Evolutionary conservation across 2,888 invertebrate species (phyloP).

Genomic region (Cylindroiulus punctatus): DNA sequence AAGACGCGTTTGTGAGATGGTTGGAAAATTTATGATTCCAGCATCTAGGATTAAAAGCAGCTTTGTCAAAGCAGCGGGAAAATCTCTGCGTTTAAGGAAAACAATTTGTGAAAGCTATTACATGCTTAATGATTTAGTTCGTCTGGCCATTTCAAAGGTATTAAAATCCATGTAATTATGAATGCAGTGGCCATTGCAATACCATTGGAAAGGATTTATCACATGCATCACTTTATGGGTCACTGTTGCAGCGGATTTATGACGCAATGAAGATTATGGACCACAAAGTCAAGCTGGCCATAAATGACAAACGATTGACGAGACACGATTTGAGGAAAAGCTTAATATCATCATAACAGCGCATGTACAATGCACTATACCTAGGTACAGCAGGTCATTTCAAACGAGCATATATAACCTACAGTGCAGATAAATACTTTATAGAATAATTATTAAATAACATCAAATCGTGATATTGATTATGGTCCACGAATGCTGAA

Average conservation of each 20-base stretch:
- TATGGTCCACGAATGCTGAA: no score
- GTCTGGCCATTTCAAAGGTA: background rate
- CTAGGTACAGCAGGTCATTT: background rate
- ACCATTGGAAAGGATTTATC: background rate
- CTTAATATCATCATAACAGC: background rate
- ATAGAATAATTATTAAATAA: no score
- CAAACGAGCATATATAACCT: background rate
- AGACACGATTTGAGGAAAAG: background rate
- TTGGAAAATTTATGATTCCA: no score
- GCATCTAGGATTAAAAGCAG: no score
- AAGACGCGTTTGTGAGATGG: background rate
- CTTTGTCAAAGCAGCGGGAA: background rate
- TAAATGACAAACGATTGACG: constrained; percentile 1
- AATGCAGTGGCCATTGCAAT: background rate
- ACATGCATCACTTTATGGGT: background rate
- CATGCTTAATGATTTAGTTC: background rate
- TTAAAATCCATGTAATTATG: background rate
- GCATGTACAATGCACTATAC: no score
- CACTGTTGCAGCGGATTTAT: constrained; percentile 1
- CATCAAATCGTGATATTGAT: no score
- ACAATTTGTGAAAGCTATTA: background rate
- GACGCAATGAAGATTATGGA: constrained; percentile 18
- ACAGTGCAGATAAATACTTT: no score
- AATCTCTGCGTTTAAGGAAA: background rate
- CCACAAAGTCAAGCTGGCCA: constrained; percentile 10